These are phyloP conservation scores for Microtus ochrogaster DNA, from an alignment of 2,113 vertebrate species.

Conservation along the genomic window DNA sequence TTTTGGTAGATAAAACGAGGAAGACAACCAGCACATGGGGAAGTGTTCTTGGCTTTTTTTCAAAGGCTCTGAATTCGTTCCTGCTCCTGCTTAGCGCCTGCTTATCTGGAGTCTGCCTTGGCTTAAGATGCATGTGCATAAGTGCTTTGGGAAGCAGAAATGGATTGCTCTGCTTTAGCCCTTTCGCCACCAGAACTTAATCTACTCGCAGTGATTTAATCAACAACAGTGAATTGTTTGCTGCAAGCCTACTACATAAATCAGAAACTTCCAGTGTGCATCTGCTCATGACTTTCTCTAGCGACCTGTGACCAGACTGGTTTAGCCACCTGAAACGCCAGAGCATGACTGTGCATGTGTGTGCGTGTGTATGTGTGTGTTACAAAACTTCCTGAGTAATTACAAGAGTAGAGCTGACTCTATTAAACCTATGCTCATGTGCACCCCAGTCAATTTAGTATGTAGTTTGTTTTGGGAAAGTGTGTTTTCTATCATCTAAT, in stretches of 20 bases:
- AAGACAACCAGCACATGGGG: background rate
- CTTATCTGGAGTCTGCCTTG: slow-evolving; percentile 26
- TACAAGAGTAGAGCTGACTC: background rate
- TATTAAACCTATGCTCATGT: background rate
- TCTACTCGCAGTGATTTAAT: slow-evolving; percentile 64
- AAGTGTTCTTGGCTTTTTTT: background rate
- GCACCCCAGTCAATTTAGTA: background rate
- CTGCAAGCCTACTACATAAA: slow-evolving; percentile 61
- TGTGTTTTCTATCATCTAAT: background rate
- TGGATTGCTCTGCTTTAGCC: slow-evolving; percentile 15
- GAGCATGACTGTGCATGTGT: background rate
- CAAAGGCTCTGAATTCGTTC: background rate
- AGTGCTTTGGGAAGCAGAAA: slow-evolving; percentile 37
- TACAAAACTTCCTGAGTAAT: background rate
- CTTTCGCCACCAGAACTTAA: slow-evolving; percentile 40
- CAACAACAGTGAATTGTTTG: slow-evolving; percentile 41
- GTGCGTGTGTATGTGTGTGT: background rate
- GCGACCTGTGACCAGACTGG: slow-evolving; percentile 20
- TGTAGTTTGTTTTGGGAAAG: background rate
- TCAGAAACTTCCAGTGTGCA: slow-evolving; percentile 36
- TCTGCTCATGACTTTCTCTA: slow-evolving; percentile 22
- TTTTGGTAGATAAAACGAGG: background rate
- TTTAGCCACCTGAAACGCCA: background rate
- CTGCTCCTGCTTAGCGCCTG: background rate
- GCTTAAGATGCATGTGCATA: background rate